A percentile compares a stretch with the other conserved stretches of the same genome.
These are phyloP conservation scores for Drosophila affinis DNA, from an alignment of 2,888 invertebrate genomes.

Conservation along the genomic window DNA sequence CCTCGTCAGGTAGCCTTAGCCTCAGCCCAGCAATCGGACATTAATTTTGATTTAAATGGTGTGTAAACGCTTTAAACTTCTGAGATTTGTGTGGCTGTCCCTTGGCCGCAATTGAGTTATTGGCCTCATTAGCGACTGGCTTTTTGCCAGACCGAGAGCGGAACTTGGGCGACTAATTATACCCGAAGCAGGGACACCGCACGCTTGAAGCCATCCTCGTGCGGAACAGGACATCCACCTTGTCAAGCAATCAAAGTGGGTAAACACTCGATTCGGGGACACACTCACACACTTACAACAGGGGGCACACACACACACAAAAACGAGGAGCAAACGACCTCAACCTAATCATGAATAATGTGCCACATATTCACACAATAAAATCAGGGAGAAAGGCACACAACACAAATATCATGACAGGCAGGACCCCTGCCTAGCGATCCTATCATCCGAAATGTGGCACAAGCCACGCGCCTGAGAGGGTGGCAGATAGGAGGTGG, in stretches of 20 bases:
- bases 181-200: background rate
- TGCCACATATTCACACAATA: conserved; percentile 74
- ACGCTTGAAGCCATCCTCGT: background rate
- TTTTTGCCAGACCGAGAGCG: conserved; percentile 32
- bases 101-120: conserved; percentile 75
- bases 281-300: conserved; percentile 5
- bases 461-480: conserved; percentile 30
- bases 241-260: conserved; percentile 54
- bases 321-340: conserved; percentile 49
- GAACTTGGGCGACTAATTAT: conserved; percentile 42
- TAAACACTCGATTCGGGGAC: conserved; percentile 34
- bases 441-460: conserved; percentile 36
- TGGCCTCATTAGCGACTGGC: conserved; percentile 63
- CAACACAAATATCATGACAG: conserved; percentile 69
- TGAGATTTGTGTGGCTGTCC: conserved; percentile 43
- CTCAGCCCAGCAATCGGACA: conserved; percentile 24
- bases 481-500: background rate
- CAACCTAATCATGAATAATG: conserved; percentile 75
- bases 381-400: conserved; percentile 55
- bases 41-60: conserved; percentile 77
- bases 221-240: conserved; percentile 19
- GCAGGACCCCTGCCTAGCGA: conserved; percentile 49
- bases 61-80: conserved; percentile 70
- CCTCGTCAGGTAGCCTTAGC: background rate
- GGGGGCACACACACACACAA: conserved; percentile 15